Evolutionary conservation across 1,140 invertebrate species (phyloP).

Genomic region (Ctenoplectra terminalis): DNA sequence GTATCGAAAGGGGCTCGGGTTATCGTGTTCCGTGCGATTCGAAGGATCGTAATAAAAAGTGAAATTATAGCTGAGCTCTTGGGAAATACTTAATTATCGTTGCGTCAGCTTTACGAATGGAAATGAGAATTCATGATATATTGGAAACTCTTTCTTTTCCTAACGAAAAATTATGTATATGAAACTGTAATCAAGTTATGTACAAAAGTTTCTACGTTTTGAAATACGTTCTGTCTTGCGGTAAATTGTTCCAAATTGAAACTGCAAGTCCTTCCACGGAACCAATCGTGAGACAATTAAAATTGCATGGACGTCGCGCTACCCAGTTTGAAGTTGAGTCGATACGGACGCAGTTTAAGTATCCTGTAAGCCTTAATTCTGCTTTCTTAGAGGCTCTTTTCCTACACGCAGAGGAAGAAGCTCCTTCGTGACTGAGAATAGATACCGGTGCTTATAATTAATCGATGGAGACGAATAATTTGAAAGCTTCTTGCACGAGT

Average conservation of each 20-base stretch:
- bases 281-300: background rate
- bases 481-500: slow-evolving; percentile 12
- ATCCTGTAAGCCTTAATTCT: slow-evolving; percentile 5
- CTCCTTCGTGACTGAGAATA: slow-evolving; percentile 5
- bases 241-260: background rate
- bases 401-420: background rate
- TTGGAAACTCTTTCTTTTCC: no score
- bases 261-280: background rate
- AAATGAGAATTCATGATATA: background rate
- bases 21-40: background rate
- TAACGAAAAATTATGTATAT: no score
- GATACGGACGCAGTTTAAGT: no score
- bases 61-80: no score
- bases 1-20: background rate
- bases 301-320: slow-evolving; percentile 6
- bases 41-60: background rate
- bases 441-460: slow-evolving; percentile 36
- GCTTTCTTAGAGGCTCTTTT: background rate
- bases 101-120: background rate
- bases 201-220: no score
- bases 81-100: background rate
- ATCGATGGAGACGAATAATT: slow-evolving; percentile 31
- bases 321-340: background rate
- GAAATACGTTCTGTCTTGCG: background rate
- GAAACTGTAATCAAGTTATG: no score